phyloP scores from a whole-genome alignment of 2,113 vertebrate genomes.

The Corythoichthys haematopterus region DNA sequence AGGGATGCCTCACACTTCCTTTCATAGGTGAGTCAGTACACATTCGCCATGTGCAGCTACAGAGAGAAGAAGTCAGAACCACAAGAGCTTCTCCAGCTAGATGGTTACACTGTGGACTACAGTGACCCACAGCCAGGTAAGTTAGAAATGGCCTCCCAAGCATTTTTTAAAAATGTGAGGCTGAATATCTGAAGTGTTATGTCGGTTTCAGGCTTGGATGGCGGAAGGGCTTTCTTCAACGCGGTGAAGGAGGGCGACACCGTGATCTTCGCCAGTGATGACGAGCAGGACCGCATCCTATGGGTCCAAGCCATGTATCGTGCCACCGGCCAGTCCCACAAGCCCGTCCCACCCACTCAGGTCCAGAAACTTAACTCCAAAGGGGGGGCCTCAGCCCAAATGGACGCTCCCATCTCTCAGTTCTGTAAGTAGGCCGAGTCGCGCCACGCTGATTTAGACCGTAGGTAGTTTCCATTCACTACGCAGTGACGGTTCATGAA shows the following conservation, averaged over 20 bases:
- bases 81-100: constrained; percentile 94
- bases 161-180: not conserved
- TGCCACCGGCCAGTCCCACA: constrained; percentile 98
- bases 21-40: constrained; percentile 95
- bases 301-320: constrained; percentile 99
- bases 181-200: not conserved
- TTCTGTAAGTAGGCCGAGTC: constrained; percentile 91
- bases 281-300: constrained; percentile 97
- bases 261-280: constrained; percentile 97
- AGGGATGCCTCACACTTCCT: constrained; percentile 24
- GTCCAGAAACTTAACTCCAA: constrained; percentile 99
- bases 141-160: not conserved
- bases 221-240: constrained; percentile 96
- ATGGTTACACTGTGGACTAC: constrained; percentile 98
- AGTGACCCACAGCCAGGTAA: constrained; percentile 97
- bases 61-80: constrained; percentile 98
- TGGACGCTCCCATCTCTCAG: constrained; percentile 98
- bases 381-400: constrained; percentile 92
- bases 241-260: constrained; percentile 99
- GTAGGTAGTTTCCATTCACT: constrained; percentile 51
- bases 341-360: constrained; percentile 97
- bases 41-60: constrained; percentile 99
- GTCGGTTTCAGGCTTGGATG: constrained; percentile 83
- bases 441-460: constrained; percentile 28
- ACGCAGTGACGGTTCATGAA: constrained; percentile 61